A percentile compares a stretch with the other conserved stretches of the same genome.
Conservation (phyloP, 2,888 invertebrate species). For the Mystacides longicornis region DNA sequence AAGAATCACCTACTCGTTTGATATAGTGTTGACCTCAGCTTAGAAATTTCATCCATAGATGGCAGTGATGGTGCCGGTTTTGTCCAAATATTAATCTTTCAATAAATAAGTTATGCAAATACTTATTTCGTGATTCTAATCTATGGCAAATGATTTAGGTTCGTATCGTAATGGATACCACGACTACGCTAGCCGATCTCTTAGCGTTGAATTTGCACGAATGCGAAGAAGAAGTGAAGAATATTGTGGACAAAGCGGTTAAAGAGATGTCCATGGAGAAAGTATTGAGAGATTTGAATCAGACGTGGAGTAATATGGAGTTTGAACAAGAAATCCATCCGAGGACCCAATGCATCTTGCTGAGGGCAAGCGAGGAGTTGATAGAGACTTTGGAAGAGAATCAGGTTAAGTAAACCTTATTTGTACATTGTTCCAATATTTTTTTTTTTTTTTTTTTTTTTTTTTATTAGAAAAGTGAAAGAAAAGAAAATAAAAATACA, state of each 20-base stretch:
- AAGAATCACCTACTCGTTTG: too few species aligned
- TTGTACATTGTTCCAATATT: background rate
- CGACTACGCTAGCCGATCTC: conserved; percentile 86
- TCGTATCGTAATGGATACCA: conserved; percentile 87
- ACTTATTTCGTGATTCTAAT: background rate
- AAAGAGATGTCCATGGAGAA: conserved; percentile 99
- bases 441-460: too few species aligned
- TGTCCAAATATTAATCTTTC: too few species aligned
- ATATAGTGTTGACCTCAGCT: too few species aligned
- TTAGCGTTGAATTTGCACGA: conserved; percentile 88
- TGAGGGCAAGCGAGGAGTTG: conserved; percentile 88
- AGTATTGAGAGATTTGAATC: conserved; percentile 78
- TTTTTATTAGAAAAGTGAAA: too few species aligned
- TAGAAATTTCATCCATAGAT: too few species aligned
- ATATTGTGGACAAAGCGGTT: conserved; percentile 95
- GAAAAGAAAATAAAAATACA: too few species aligned
- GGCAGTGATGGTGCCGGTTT: too few species aligned
- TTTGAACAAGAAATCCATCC: conserved; percentile 85
- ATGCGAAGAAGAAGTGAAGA: conserved; percentile 95
- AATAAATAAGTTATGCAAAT: too few species aligned
- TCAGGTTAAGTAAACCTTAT: conserved; percentile 65
- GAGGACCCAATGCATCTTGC: conserved; percentile 76
- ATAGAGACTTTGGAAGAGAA: conserved; percentile 97
- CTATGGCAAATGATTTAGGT: conserved; percentile 50
- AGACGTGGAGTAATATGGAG: conserved; percentile 90